Evolutionary conservation across 2,888 invertebrate genomes (phyloP).

Genomic region (Macaria liturata): DNA sequence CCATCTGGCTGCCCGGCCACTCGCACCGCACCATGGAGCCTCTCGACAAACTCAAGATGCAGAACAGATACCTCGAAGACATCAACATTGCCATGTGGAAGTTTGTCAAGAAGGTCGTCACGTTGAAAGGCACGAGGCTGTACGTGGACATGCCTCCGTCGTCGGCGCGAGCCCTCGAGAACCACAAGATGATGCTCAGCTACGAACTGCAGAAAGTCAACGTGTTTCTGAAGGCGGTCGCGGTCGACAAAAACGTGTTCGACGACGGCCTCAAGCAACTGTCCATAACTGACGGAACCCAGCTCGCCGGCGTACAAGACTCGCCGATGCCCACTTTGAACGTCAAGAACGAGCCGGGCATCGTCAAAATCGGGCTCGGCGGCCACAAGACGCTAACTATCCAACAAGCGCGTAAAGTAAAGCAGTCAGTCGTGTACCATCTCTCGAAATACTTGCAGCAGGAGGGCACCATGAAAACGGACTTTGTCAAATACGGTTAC

Average conservation of each 20-base stretch:
- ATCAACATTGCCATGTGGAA: conserved; percentile 70
- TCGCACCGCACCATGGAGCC: conserved; percentile 61
- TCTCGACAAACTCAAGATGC: conserved; percentile 62
- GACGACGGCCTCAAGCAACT: conserved; percentile 59
- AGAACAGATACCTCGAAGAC: conserved; percentile 58
- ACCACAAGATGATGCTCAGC: conserved; percentile 63
- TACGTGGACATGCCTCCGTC: conserved; percentile 75
- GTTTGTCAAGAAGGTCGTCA: conserved; percentile 65
- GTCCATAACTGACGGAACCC: conserved; percentile 38
- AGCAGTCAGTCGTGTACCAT: conserved; percentile 61
- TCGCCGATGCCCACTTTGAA: conserved; percentile 57
- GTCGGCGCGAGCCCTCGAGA: conserved; percentile 63
- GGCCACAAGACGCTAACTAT: conserved; percentile 54
- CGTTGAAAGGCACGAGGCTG: conserved; percentile 61
- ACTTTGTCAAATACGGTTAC: conserved; percentile 66
- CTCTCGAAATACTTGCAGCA: conserved; percentile 60
- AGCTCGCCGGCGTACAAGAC: conserved; percentile 44
- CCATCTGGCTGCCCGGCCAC: conserved; percentile 73
- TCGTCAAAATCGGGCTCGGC: conserved; percentile 57
- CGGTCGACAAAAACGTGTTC: conserved; percentile 68
- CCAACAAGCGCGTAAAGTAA: conserved; percentile 59
- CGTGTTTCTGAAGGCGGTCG: conserved; percentile 66
- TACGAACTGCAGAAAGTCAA: conserved; percentile 73
- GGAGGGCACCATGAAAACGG: conserved; percentile 50
- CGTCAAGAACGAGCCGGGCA: conserved; percentile 15